phyloP scores from a whole-genome alignment of 2,797 vertebrate genomes.

The Cryptoprocta ferox region DNA sequence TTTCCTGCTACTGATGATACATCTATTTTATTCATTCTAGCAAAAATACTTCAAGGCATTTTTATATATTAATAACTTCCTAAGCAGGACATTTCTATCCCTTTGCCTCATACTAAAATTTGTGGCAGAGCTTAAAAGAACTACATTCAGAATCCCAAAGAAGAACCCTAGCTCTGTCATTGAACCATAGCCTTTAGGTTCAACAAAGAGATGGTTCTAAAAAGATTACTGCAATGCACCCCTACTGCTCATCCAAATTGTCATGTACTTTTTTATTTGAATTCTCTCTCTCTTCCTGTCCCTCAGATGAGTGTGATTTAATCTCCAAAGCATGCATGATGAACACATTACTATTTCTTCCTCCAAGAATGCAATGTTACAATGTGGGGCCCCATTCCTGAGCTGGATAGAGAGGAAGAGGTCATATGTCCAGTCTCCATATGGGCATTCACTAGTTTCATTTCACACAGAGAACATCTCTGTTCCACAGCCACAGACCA shows the following conservation, averaged over 20 bases:
- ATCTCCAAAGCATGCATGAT: conserved; percentile 54
- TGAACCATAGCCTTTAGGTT: not conserved
- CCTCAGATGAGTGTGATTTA: conserved; percentile 65
- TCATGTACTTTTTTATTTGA: conserved; percentile 27
- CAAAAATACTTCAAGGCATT: conserved; percentile 40
- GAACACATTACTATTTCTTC: conserved; percentile 66
- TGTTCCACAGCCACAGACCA: conserved; percentile 16
- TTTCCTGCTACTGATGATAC: not conserved
- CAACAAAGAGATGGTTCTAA: conserved; percentile 32
- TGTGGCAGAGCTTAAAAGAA: conserved; percentile 30
- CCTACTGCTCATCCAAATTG: conserved; percentile 41
- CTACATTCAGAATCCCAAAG: conserved; percentile 52
- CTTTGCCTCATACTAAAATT: conserved; percentile 22
- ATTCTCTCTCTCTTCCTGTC: conserved; percentile 53
- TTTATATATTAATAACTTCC: conserved; percentile 46
- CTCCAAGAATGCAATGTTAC: conserved; percentile 40
- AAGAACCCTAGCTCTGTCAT: not conserved
- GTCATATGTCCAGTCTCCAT: not conserved
- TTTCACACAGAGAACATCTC: conserved; percentile 50
- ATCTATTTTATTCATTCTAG: not conserved
- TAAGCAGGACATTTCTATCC: conserved; percentile 23
- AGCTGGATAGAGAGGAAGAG: conserved; percentile 10
- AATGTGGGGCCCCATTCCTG: not conserved
- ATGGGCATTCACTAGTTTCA: not conserved
- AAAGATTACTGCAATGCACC: conserved; percentile 35